Evolutionary conservation across 1,140 invertebrate species (phyloP), one percentile per base, ranked within the genome.

Genomic region (Druon quercuslanigerum): DNA sequence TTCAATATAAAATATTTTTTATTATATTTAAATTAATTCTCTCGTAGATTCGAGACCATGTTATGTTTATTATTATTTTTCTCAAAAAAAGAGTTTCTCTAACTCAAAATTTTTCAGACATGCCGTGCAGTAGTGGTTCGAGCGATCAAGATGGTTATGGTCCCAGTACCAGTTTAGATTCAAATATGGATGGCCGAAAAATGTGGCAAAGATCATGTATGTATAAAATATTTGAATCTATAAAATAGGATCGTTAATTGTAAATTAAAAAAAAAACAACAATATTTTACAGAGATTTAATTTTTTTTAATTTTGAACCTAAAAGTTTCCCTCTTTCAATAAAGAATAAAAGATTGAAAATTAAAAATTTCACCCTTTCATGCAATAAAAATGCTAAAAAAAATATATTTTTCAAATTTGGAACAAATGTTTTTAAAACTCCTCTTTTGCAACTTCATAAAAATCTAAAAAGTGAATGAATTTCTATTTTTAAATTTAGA

Each of bases 81-180:
- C 6, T 4, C 16, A 4, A 33, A 6, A 8, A 40, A n/a, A 66
- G n/a, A 40, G 40, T 14, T 12, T 66, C 9, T 66, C 14, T 33
- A 40, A 66, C 14, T 25, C 5, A 46, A 66, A 40, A 66, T 16
- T 66, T 89, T 90, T 80, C 82, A 91, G 90, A 91, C 79, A 86
- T 91, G 81, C 90, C 88, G 40, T 90, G 86, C 72, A 93, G 92
- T 76, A 93, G 92, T 82, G 92, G 91, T 50, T 93, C 92, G 13
- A 93, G 92, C 78, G 92, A 93, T 83, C 87, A 90, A 50, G 92
- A 93, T 81, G 92, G 92, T n/a, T 92, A 93, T 77, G 92, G 92
- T 19, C 92, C 92, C 0, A 93, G 91, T 72, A 93, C 92, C 13
- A 94, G 94, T 85, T 87, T 94, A 51, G 94, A 94, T 78, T 94